phyloP scores from a whole-genome alignment of 1,140 invertebrate genomes.

The Caenorhabditis inopinata region DNA sequence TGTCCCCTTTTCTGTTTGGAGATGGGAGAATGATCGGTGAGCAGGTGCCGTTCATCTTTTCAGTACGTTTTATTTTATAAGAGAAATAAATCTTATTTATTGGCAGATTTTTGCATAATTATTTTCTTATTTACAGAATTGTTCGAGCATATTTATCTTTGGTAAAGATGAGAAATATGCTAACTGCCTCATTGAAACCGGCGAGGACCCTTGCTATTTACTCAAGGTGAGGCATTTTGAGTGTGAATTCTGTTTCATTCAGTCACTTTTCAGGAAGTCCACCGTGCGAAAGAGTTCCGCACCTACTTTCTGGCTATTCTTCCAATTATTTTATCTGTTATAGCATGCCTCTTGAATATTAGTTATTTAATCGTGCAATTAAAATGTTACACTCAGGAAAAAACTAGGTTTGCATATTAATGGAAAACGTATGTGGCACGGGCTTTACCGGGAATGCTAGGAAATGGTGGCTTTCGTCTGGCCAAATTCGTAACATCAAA shows the following conservation, averaged over 20 bases:
- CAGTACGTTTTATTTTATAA: not conserved
- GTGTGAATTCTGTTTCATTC: not conserved
- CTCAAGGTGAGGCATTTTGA: not conserved
- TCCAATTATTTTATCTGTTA: conserved; percentile 52
- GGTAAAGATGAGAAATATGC: conserved; percentile 30
- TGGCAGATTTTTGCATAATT: not conserved
- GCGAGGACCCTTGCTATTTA: conserved; percentile 1
- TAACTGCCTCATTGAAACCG: not conserved
- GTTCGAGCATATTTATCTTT: not conserved
- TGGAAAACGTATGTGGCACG: not conserved
- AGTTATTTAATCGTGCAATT: conserved; percentile 21
- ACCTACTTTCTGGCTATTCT: conserved; percentile 50
- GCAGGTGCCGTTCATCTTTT: conserved; percentile 9
- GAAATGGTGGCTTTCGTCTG: too few relatives aligned
- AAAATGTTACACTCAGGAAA: not conserved
- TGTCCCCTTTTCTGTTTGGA: conserved; percentile 23
- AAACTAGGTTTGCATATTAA: not conserved
- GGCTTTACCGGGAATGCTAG: too few relatives aligned
- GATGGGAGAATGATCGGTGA: conserved; percentile 18
- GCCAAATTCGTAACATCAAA: too few relatives aligned
- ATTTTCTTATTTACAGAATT: conserved; percentile 20
- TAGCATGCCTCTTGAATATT: conserved; percentile 50
- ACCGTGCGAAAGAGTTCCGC: conserved; percentile 55
- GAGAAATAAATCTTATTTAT: not conserved
- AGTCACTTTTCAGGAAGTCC: conserved; percentile 48